Conservation (phyloP, 2,113 vertebrate genomes). For the Odobenus rosmarus region DNA sequence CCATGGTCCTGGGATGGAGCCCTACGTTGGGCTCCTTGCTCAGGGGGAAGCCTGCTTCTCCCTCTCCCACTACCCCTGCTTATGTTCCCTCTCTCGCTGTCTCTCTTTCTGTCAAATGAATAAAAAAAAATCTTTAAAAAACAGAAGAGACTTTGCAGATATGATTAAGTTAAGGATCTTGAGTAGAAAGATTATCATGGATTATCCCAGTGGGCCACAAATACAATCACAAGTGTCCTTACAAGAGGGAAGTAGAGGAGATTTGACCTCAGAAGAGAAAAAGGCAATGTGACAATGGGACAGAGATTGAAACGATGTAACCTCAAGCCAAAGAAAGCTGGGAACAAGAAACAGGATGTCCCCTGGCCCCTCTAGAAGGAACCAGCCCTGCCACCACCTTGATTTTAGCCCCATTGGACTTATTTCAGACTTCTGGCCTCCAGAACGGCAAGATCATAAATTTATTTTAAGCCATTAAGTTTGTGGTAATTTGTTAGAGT, state of each 20-base stretch:
- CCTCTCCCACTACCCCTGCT: too few species aligned
- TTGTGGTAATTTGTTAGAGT: not conserved
- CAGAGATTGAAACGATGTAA: not conserved
- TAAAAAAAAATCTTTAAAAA: too few species aligned
- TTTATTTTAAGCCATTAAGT: not conserved
- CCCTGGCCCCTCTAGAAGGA: not conserved
- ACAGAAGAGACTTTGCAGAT: not conserved
- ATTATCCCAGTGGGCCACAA: not conserved
- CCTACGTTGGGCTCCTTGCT: too few species aligned
- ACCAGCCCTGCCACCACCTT: not conserved
- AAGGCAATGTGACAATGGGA: not conserved
- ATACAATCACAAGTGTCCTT: not conserved
- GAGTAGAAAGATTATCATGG: not conserved
- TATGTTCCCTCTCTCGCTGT: too few species aligned
- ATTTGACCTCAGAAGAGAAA: not conserved
- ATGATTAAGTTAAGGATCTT: not conserved
- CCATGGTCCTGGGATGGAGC: too few species aligned
- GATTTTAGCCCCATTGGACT: not conserved
- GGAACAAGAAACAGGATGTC: not conserved
- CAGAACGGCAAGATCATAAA: not conserved
- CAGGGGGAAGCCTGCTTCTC: too few species aligned
- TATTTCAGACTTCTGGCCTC: not conserved
- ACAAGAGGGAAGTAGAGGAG: not conserved
- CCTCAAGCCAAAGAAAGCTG: not conserved
- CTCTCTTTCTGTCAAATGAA: too few species aligned